These are phyloP conservation scores for Lucifuga dentata DNA, from an alignment of 2,113 vertebrate species.

Conservation along the genomic window DNA sequence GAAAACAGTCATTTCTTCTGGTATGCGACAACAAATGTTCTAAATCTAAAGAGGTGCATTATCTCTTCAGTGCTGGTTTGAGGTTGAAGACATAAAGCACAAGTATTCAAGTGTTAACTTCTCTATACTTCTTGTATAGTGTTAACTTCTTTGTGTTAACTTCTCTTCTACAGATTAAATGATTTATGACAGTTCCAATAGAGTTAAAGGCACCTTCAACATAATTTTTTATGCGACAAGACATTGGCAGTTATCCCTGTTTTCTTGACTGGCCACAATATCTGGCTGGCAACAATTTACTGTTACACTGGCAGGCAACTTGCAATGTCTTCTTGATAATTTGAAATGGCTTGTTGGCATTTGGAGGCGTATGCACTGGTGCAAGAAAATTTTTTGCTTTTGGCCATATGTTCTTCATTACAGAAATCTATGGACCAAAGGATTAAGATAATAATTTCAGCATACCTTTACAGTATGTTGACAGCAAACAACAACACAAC, in stretches of 20 bases:
- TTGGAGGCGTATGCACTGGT: conserved; percentile 11
- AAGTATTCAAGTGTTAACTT: too few species aligned
- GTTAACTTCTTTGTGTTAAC: too few species aligned
- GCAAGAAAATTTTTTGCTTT: conserved; percentile 13
- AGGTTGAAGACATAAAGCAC: too few species aligned
- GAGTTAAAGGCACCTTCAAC: conserved; percentile 30
- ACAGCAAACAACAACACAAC: conserved; percentile 14
- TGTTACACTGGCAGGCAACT: conserved; percentile 34
- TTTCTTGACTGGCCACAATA: conserved; percentile 27
- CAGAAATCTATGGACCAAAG: conserved; percentile 27
- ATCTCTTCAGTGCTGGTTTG: background rate
- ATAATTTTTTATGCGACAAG: conserved; percentile 13
- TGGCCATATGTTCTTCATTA: conserved; percentile 44
- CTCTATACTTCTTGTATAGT: too few species aligned
- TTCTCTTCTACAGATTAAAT: background rate
- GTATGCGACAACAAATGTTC: too few species aligned
- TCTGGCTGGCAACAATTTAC: conserved; percentile 17
- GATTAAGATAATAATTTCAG: conserved; percentile 32
- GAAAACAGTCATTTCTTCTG: too few species aligned
- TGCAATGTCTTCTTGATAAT: conserved; percentile 14
- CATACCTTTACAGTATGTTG: conserved; percentile 9
- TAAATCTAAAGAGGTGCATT: too few species aligned
- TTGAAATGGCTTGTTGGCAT: conserved; percentile 36
- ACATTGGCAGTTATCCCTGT: conserved; percentile 24
- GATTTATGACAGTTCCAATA: background rate